Evolutionary conservation across 1,140 invertebrate species (phyloP).

Genomic region (Mactra quadrangularis): DNA sequence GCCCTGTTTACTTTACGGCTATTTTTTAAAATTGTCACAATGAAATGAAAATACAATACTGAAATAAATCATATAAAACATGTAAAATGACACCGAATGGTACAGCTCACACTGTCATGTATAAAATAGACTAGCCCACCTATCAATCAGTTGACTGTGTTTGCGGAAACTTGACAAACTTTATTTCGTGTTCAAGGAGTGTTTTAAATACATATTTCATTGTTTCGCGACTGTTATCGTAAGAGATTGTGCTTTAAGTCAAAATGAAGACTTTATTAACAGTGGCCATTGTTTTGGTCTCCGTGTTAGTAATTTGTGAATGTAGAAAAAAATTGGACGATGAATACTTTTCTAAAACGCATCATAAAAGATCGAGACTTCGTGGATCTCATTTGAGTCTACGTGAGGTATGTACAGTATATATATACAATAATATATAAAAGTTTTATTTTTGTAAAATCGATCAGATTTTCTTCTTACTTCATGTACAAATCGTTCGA

Average conservation of each 20-base stretch:
- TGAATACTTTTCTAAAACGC: neutral
- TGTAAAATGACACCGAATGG: no score
- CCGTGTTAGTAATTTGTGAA: neutral
- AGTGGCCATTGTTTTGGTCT: neutral
- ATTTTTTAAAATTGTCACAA: no score
- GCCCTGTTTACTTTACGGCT: no score
- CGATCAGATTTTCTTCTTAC: no score
- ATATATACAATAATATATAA: no score
- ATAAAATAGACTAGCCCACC: neutral
- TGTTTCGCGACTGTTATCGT: neutral
- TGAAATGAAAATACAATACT: no score
- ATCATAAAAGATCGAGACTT: neutral
- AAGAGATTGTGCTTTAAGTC: neutral
- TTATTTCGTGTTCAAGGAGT: conserved; percentile 15
- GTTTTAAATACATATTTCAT: conserved; percentile 1
- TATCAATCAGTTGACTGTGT: conserved; percentile 12
- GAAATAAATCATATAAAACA: no score
- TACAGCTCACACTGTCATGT: no score
- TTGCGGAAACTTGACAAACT: conserved; percentile 5
- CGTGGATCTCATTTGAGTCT: neutral
- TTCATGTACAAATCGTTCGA: no score
- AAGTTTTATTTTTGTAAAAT: no score
- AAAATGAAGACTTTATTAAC: conserved; percentile 6
- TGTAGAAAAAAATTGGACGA: neutral
- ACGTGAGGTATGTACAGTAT: conserved; percentile 3